These are phyloP conservation scores for Lordiphosa fenestrarum DNA, from an alignment of 2,888 invertebrate genomes.

Conservation along the genomic window DNA sequence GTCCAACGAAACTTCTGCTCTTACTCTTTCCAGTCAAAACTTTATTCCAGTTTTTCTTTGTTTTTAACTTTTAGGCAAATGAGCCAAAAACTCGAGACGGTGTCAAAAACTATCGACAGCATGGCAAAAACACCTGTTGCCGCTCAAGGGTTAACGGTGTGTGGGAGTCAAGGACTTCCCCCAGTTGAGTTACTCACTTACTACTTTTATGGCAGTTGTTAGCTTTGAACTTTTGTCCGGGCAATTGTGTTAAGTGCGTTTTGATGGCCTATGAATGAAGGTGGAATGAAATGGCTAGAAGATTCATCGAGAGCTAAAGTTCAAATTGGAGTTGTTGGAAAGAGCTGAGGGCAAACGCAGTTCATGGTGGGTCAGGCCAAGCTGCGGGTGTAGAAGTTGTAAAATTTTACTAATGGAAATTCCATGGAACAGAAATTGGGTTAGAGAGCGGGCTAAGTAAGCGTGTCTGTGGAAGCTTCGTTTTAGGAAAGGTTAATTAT, in stretches of 20 bases:
- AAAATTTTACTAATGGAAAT: too few relatives aligned
- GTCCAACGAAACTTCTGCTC: slow-evolving; percentile 23
- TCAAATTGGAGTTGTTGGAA: neutral
- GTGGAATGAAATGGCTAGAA: slow-evolving; percentile 20
- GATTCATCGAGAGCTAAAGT: slow-evolving; percentile 14
- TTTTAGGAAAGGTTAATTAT: too few relatives aligned
- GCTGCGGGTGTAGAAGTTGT: too few relatives aligned
- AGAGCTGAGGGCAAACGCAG: neutral
- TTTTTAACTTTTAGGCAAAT: slow-evolving; percentile 57
- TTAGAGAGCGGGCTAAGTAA: too few relatives aligned
- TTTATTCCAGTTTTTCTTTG: neutral
- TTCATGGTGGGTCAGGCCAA: too few relatives aligned
- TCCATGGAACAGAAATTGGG: too few relatives aligned
- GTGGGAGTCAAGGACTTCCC: neutral
- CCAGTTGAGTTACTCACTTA: slow-evolving; percentile 44
- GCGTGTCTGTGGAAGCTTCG: too few relatives aligned
- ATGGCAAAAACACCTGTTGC: slow-evolving; percentile 51
- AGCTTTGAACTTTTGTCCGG: slow-evolving; percentile 63
- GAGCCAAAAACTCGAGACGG: slow-evolving; percentile 58
- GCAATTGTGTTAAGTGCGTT: slow-evolving; percentile 71
- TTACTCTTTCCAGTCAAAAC: neutral
- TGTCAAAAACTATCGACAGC: slow-evolving; percentile 59
- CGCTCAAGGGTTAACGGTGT: slow-evolving; percentile 8
- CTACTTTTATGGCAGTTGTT: slow-evolving; percentile 66
- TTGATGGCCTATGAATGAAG: slow-evolving; percentile 59